phyloP scores from a whole-genome alignment of 2,113 vertebrate genomes.

The Turdus rufiventris region DNA sequence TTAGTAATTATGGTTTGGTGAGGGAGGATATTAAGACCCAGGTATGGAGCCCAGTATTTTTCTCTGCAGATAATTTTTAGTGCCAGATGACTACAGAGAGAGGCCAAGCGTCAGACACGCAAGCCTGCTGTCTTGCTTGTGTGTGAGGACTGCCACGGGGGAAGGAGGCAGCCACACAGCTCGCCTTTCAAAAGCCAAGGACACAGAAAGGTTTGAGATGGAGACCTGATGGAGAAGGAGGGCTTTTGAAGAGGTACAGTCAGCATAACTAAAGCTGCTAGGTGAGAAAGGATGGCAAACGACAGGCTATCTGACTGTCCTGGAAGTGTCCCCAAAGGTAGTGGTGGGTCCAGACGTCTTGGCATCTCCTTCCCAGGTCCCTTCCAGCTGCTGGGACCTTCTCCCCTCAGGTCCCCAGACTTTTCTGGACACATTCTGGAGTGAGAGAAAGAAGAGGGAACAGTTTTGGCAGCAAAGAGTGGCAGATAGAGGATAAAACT shows the following conservation, averaged over 20 bases:
- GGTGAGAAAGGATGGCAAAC: not conserved
- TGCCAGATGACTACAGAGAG: conserved; percentile 42
- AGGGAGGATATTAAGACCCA: conserved; percentile 49
- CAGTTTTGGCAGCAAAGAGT: not conserved
- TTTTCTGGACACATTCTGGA: not conserved
- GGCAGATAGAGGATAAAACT: not conserved
- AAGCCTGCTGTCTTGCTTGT: not conserved
- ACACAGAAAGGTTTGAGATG: not conserved
- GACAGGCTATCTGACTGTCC: not conserved
- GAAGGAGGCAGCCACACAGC: not conserved
- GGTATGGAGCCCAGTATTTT: conserved; percentile 33
- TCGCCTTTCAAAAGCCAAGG: not conserved
- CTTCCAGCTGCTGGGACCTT: not conserved
- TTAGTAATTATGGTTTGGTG: conserved; percentile 30
- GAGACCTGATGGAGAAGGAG: not conserved
- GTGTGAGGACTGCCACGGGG: not conserved
- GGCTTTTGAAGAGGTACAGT: not conserved
- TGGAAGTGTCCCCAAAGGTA: not conserved
- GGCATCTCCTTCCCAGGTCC: not conserved
- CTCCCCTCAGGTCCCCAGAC: not conserved
- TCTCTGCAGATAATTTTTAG: conserved; percentile 49
- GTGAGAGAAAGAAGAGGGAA: not conserved
- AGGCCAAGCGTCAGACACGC: not conserved
- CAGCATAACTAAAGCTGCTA: not conserved
- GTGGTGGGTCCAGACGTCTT: not conserved